Evolutionary conservation across 2,797 vertebrate species (phyloP).

Genomic region (Okamejei kenojei): DNA sequence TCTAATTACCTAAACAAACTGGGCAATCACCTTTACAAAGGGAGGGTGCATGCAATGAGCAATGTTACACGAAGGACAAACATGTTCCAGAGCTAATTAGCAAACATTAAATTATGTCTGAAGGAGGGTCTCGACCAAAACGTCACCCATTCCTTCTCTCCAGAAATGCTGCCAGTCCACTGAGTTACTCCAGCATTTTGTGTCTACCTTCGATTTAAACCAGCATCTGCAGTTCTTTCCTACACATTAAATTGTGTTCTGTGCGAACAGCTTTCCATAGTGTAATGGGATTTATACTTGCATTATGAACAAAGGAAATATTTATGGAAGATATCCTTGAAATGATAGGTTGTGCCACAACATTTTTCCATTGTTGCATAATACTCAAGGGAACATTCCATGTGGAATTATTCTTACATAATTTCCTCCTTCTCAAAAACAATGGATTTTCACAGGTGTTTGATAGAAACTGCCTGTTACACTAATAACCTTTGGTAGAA

Average conservation of each 20-base stretch:
- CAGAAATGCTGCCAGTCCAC: no score
- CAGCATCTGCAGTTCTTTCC: no score
- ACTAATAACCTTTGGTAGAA: not conserved
- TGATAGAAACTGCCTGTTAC: not conserved
- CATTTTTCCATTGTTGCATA: conserved; percentile 15
- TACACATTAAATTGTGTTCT: not conserved
- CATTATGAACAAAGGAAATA: conserved; percentile 7
- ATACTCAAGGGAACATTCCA: not conserved
- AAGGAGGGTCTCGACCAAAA: no score
- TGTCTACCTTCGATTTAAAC: no score
- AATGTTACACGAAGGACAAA: not conserved
- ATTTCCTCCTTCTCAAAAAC: not conserved
- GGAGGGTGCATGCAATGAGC: not conserved
- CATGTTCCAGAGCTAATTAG: not conserved
- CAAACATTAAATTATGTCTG: not conserved
- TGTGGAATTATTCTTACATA: not conserved
- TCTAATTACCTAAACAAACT: not conserved
- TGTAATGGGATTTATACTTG: not conserved
- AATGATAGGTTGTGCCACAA: not conserved
- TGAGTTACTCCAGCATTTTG: no score
- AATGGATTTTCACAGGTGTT: conserved; percentile 2
- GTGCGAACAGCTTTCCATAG: not conserved
- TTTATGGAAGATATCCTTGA: not conserved
- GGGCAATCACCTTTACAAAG: not conserved
- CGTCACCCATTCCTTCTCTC: no score